phyloP scores from a whole-genome alignment of 2,113 vertebrate genomes.

The Carassius carassius region DNA sequence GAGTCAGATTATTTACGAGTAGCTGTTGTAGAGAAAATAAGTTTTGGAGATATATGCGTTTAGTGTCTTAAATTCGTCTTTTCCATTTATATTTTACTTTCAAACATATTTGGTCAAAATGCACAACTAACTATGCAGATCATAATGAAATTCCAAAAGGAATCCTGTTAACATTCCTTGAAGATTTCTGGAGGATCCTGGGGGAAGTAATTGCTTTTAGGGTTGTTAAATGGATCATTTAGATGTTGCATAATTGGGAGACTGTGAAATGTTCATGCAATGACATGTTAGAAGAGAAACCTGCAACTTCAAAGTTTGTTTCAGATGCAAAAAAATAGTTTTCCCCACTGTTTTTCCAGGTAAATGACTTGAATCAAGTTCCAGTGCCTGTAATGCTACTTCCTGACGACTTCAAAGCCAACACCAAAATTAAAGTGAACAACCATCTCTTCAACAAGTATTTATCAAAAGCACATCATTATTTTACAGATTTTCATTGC shows the following conservation, averaged over 20 bases:
- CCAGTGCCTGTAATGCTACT: conserved; percentile 92
- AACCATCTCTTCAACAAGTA: conserved; percentile 96
- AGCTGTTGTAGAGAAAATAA: not conserved
- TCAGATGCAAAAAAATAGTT: not conserved
- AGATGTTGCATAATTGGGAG: not conserved
- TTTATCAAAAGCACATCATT: conserved; percentile 34
- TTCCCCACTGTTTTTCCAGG: conserved; percentile 67
- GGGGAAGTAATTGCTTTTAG: not conserved
- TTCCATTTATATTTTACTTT: not conserved
- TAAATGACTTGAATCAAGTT: conserved; percentile 92
- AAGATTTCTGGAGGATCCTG: not conserved
- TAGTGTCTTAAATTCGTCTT: not conserved
- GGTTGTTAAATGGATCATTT: not conserved
- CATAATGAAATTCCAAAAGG: not conserved
- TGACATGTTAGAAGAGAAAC: conserved; percentile 1
- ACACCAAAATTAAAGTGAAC: conserved; percentile 95
- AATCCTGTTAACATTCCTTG: not conserved
- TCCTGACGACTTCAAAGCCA: conserved; percentile 94
- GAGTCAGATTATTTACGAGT: not conserved
- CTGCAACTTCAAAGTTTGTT: not conserved
- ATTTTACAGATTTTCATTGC: not conserved
- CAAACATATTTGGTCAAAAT: not conserved
- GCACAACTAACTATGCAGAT: not conserved
- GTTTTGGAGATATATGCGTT: not conserved
- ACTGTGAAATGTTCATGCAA: not conserved